A percentile compares a stretch with the other conserved stretches of the same genome.
Evolutionary conservation across 1,140 invertebrate genomes (phyloP).

Genomic region (Periplaneta americana): DNA sequence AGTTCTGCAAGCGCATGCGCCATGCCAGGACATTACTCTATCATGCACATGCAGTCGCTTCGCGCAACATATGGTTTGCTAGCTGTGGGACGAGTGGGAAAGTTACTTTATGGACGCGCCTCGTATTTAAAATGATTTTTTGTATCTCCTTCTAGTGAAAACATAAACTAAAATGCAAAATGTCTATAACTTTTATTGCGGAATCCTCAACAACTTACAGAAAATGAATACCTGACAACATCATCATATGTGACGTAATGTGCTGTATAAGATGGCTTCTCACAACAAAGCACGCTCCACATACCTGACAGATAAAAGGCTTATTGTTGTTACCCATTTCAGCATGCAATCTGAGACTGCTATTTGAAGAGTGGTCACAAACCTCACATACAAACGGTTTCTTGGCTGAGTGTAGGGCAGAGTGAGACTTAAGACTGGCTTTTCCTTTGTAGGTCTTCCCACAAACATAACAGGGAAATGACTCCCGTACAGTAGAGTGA

Average conservation of each 20-base stretch:
- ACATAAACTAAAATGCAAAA: too few relatives aligned
- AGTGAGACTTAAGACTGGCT: neutral
- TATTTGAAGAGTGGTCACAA: neutral
- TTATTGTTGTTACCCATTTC: neutral
- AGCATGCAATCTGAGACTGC: neutral
- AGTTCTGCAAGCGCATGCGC: too few relatives aligned
- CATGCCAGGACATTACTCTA: too few relatives aligned
- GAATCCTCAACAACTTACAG: too few relatives aligned
- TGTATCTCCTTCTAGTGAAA: too few relatives aligned
- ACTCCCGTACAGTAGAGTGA: neutral
- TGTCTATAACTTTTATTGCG: too few relatives aligned
- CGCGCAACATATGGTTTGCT: too few relatives aligned
- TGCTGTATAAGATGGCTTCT: neutral
- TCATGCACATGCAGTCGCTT: too few relatives aligned
- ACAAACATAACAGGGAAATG: neutral
- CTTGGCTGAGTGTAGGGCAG: neutral
- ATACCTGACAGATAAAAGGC: neutral
- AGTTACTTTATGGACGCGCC: too few relatives aligned
- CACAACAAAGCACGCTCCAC: neutral
- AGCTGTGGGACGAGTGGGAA: too few relatives aligned
- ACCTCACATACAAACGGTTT: neutral
- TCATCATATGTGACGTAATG: neutral
- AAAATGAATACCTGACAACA: too few relatives aligned
- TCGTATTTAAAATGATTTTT: too few relatives aligned
- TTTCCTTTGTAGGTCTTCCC: neutral